Evolutionary conservation across 1,140 invertebrate species (phyloP).

Genomic region (Rhopalosiphum maidis): DNA sequence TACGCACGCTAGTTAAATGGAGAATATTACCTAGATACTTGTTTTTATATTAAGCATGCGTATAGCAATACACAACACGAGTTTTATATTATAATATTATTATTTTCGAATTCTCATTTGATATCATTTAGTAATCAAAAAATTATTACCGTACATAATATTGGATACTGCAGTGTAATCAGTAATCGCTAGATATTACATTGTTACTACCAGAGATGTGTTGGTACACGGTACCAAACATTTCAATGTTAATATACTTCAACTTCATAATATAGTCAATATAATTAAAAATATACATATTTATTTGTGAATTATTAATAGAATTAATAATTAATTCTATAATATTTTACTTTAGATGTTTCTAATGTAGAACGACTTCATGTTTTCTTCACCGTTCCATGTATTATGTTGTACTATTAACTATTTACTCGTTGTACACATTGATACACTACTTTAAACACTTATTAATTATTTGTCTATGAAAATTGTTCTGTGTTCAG

Average conservation of each 20-base stretch:
- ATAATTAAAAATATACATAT: not conserved
- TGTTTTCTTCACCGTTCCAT: no score
- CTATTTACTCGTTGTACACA: no score
- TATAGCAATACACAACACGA: not conserved
- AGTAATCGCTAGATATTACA: not conserved
- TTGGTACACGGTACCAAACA: not conserved
- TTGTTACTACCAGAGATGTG: not conserved
- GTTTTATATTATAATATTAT: not conserved
- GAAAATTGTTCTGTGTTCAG: no score
- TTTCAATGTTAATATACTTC: not conserved
- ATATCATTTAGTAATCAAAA: not conserved
- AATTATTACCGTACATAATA: not conserved
- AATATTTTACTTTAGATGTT: no score
- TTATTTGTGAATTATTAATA: no score
- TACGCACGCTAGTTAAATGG: not conserved
- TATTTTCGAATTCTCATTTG: not conserved
- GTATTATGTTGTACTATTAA: no score
- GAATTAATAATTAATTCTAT: no score
- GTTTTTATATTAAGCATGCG: not conserved
- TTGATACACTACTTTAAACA: no score
- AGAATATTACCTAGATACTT: not conserved
- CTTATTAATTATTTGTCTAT: no score
- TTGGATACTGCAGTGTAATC: not conserved
- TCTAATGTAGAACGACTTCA: no score
- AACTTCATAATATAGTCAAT: not conserved